These are phyloP conservation scores for Myiozetetes cayanensis DNA, from an alignment of 2,113 vertebrate genomes.

Conservation along the genomic window DNA sequence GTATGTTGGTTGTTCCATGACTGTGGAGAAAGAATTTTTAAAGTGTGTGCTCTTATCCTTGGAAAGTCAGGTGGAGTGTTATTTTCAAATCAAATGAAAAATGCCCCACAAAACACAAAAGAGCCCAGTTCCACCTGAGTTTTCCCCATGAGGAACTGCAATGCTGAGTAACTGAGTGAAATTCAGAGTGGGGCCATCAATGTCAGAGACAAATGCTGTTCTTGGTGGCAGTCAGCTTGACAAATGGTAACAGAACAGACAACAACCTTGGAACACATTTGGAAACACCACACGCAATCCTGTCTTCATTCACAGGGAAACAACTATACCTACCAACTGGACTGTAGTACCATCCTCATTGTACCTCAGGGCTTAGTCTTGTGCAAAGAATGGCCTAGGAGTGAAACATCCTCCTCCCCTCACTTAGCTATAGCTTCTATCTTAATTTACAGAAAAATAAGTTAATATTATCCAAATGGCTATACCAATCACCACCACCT, in stretches of 20 bases:
- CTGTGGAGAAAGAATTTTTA: not conserved
- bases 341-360: not conserved
- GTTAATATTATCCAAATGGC: not conserved
- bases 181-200: not conserved
- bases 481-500: not conserved
- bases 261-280: not conserved
- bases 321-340: not conserved
- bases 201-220: not conserved
- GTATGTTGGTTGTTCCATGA: accelerated
- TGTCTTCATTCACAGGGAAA: not conserved
- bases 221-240: not conserved
- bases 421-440: not conserved
- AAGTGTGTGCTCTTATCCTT: not conserved
- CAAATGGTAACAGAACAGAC: not conserved
- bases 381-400: not conserved
- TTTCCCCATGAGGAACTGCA: not conserved
- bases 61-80: not conserved
- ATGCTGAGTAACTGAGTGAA: accelerated
- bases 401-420: not conserved
- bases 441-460: not conserved
- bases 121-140: not conserved
- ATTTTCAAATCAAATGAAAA: not conserved
- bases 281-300: not conserved
- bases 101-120: not conserved
- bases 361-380: not conserved